These are phyloP conservation scores for Chionis minor DNA, from an alignment of 2,113 vertebrate species.

Conservation along the genomic window DNA sequence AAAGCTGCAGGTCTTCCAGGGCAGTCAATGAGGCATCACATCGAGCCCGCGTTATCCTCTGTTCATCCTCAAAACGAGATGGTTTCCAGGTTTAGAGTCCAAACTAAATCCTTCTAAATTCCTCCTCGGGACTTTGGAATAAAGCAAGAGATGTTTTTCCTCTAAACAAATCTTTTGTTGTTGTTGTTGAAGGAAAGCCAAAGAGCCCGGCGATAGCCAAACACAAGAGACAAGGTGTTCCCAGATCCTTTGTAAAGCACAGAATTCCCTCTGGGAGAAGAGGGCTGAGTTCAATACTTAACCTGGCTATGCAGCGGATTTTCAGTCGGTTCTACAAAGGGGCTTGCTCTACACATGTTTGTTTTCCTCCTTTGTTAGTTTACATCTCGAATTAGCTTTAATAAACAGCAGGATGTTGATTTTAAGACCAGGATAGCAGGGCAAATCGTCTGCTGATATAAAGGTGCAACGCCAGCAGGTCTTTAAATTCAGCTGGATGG, in stretches of 20 bases:
- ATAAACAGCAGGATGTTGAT: neutral
- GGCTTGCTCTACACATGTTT: neutral
- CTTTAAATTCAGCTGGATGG: neutral
- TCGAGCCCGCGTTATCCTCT: neutral
- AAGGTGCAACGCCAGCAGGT: neutral
- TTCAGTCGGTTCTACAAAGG: neutral
- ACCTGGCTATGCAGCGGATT: neutral
- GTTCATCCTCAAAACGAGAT: neutral
- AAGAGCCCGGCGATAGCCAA: neutral
- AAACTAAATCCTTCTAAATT: neutral
- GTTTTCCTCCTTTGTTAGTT: neutral
- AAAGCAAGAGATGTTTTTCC: neutral
- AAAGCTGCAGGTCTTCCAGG: neutral
- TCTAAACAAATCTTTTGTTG: neutral
- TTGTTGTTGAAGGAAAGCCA: neutral
- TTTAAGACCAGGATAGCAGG: neutral
- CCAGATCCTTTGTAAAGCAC: neutral
- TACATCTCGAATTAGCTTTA: neutral
- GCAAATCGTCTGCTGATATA: neutral
- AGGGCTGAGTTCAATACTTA: neutral
- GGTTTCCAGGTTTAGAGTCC: neutral
- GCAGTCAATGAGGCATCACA: neutral
- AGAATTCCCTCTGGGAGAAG: neutral
- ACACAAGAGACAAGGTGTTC: constrained; percentile 8
- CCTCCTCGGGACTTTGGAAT: neutral